Percentiles rank a stretch among this genome's conserved stretches.
Conservation (phyloP, 1,140 invertebrate species). For the Drosophila burlai region DNA sequence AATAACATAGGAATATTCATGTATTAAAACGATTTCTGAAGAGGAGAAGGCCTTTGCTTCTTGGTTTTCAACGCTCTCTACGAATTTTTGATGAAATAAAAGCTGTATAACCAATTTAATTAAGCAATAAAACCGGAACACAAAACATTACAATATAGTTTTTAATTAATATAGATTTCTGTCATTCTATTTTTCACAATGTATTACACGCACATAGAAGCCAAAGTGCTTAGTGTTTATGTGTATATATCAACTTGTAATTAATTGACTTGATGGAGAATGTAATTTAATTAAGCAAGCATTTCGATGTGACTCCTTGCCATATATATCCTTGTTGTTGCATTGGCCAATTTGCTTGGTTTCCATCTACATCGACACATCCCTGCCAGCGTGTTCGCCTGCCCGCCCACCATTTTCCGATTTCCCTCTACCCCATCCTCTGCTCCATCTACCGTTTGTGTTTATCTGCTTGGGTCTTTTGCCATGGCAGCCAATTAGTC, state of each 20-base stretch:
- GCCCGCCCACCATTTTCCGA: not conserved
- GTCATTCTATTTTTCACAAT: not conserved
- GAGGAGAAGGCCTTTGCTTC: too few relatives aligned
- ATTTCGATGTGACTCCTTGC: conserved; percentile 74
- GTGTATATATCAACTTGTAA: conserved; percentile 75
- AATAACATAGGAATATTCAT: too few relatives aligned
- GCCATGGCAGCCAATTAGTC: conserved; percentile 67
- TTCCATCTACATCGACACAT: conserved; percentile 16
- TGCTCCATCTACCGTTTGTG: not conserved
- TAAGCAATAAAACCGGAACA: not conserved
- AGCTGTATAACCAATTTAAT: too few relatives aligned
- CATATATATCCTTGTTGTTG: conserved; percentile 51
- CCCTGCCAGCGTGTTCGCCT: not conserved
- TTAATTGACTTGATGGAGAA: conserved; percentile 85
- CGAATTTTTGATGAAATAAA: too few relatives aligned
- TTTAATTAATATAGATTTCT: not conserved
- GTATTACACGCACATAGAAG: conserved; percentile 29
- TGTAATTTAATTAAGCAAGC: conserved; percentile 84
- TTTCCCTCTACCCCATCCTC: not conserved
- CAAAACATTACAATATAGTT: not conserved
- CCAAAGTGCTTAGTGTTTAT: conserved; percentile 34
- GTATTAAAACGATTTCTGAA: too few relatives aligned
- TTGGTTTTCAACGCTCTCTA: too few relatives aligned
- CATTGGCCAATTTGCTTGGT: conserved; percentile 27
- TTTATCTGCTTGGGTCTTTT: conserved; percentile 21